Evolutionary conservation across 2,113 vertebrate genomes (phyloP).

Genomic region (Reinhardtius hippoglossoides): DNA sequence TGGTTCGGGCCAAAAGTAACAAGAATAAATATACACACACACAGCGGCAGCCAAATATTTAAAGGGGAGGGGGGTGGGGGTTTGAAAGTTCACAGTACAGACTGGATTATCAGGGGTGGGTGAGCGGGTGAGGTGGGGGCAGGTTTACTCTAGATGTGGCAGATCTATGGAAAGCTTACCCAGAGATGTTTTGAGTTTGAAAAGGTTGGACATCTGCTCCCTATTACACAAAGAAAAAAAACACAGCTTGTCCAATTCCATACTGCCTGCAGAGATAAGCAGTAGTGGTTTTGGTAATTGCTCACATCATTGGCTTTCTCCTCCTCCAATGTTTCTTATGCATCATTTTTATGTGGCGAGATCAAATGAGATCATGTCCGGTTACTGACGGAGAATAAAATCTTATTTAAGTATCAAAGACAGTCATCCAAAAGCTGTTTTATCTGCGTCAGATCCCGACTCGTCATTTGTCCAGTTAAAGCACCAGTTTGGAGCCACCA

Average conservation of each 20-base stretch:
- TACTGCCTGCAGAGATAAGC: conserved; percentile 71
- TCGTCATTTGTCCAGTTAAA: conserved; percentile 35
- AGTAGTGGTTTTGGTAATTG: conserved; percentile 64
- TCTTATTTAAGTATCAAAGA: conserved; percentile 26
- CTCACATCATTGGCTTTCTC: conserved; percentile 48
- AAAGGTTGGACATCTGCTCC: conserved; percentile 70
- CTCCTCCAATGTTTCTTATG: conserved; percentile 47
- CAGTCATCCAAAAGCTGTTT: conserved; percentile 15
- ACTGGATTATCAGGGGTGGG: conserved; percentile 28
- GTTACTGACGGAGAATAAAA: conserved; percentile 12
- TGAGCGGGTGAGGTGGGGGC: background rate
- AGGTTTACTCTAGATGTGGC: conserved; percentile 42
- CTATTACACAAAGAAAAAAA: conserved; percentile 55
- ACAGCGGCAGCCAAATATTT: conserved; percentile 47
- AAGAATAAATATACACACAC: conserved; percentile 60
- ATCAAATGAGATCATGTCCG: conserved; percentile 44
- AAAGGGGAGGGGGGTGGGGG: conserved; percentile 33
- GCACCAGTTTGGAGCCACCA: conserved; percentile 19
- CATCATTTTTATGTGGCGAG: conserved; percentile 36
- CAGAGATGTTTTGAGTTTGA: conserved; percentile 47
- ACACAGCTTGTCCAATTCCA: conserved; percentile 49
- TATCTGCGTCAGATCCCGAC: conserved; percentile 29
- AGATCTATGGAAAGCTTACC: conserved; percentile 54
- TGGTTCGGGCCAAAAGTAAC: conserved; percentile 62
- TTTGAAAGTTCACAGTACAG: conserved; percentile 48